A percentile compares a stretch with the other conserved stretches of the same genome.
These are phyloP conservation scores for Sarcophaga carnaria DNA, from an alignment of 2,888 invertebrate species.

Conservation along the genomic window DNA sequence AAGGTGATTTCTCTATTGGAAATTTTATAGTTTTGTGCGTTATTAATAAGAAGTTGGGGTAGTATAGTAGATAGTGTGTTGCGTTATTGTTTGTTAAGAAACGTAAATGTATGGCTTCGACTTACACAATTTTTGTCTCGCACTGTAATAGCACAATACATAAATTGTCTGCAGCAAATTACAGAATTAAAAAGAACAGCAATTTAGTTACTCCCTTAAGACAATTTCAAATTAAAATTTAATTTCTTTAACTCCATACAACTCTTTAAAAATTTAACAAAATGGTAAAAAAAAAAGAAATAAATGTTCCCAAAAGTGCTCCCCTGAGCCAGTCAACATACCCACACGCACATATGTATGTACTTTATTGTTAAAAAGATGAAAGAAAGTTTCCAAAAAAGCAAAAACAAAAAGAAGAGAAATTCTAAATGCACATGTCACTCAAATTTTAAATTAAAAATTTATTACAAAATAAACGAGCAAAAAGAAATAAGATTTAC, in stretches of 20 bases:
- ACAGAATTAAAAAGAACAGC: background rate
- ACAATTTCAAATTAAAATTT: constrained; percentile 4
- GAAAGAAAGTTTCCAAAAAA: constrained; percentile 48
- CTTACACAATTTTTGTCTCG: too few relatives aligned
- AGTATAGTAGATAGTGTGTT: too few relatives aligned
- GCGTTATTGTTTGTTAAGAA: too few relatives aligned
- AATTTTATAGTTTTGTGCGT: too few relatives aligned
- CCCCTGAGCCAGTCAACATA: constrained; percentile 37
- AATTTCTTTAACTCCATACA: constrained; percentile 25
- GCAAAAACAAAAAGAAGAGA: too few relatives aligned
- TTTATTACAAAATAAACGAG: constrained; percentile 33
- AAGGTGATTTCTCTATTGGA: fast-evolving
- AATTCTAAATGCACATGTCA: constrained; percentile 60
- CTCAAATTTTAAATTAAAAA: constrained; percentile 53
- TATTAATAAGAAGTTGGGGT: too few relatives aligned
- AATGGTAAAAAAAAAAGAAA: background rate
- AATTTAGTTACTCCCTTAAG: constrained; percentile 33
- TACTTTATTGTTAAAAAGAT: constrained; percentile 22
- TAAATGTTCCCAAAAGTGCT: constrained; percentile 40
- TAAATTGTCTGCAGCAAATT: too few relatives aligned
- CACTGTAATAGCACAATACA: too few relatives aligned
- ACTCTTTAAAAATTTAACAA: constrained; percentile 16
- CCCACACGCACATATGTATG: background rate
- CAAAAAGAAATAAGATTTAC: constrained; percentile 3
- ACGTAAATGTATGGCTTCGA: too few relatives aligned